A percentile compares a stretch with the other conserved stretches of the same genome.
These are phyloP conservation scores for Sebastes minor DNA, from an alignment of 2,797 vertebrate species.

Conservation along the genomic window DNA sequence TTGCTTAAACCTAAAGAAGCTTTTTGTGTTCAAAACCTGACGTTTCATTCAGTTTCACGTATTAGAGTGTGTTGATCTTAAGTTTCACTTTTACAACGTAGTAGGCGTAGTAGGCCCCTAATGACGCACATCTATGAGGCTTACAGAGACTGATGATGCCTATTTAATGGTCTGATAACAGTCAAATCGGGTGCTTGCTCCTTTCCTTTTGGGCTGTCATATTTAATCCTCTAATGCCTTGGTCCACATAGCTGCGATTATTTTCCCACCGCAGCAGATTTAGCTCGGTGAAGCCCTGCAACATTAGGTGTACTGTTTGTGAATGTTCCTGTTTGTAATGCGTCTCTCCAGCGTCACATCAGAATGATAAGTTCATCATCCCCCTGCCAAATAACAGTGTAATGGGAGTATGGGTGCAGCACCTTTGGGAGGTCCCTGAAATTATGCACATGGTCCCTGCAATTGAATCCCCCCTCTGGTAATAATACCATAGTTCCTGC, in stretches of 20 bases:
- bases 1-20: too few relatives aligned
- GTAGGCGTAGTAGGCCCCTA: too few relatives aligned
- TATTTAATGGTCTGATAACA: too few relatives aligned
- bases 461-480: constrained; percentile 49
- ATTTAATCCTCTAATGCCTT: background rate
- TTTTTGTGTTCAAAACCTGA: too few relatives aligned
- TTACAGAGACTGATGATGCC: too few relatives aligned
- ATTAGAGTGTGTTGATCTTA: too few relatives aligned
- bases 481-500: constrained; percentile 32
- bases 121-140: too few relatives aligned
- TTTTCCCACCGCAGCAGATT: constrained; percentile 8
- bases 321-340: constrained; percentile 25
- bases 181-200: background rate
- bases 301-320: constrained; percentile 29
- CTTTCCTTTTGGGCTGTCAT: background rate
- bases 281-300: background rate
- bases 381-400: constrained; percentile 38
- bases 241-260: background rate
- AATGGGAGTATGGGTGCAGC: constrained; percentile 33
- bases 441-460: constrained; percentile 19
- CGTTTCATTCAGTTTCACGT: too few relatives aligned
- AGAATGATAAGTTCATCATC: constrained; percentile 42
- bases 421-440: constrained; percentile 34
- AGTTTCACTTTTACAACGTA: too few relatives aligned
- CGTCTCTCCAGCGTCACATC: constrained; percentile 25